Evolutionary conservation across 2,797 vertebrate species (phyloP).

Genomic region (Ciconia nigra): DNA sequence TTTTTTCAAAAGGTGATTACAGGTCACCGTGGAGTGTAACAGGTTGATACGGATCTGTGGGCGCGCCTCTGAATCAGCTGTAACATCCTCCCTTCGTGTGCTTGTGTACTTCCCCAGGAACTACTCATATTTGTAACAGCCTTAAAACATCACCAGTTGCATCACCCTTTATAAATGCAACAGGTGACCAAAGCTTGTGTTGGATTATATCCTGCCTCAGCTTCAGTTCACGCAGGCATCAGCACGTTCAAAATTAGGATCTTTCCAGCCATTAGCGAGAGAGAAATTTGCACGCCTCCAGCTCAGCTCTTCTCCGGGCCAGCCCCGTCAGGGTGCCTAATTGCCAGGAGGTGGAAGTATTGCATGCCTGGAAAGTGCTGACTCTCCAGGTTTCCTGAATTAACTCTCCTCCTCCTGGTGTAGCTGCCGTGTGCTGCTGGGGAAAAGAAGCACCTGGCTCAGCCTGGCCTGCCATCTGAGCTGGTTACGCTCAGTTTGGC

Average conservation of each 20-base stretch:
- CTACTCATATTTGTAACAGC: fast-evolving
- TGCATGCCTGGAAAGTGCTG: neutral
- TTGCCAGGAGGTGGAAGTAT: neutral
- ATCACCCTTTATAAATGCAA: neutral
- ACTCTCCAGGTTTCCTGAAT: neutral
- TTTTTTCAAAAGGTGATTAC: neutral
- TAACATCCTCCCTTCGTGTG: neutral
- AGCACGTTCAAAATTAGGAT: neutral
- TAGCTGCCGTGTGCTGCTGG: neutral
- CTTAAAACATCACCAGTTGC: neutral
- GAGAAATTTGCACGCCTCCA: neutral
- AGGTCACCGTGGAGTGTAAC: neutral
- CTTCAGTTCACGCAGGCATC: neutral
- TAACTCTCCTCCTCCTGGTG: neutral
- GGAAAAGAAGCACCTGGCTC: fast-evolving
- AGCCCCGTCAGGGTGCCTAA: neutral
- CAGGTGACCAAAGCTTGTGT: neutral
- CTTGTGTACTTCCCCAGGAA: fast-evolving
- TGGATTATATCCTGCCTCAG: neutral
- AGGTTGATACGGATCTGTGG: neutral
- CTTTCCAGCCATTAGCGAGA: neutral
- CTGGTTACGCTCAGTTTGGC: fast-evolving
- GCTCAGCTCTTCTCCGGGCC: neutral
- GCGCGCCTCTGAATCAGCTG: fast-evolving
- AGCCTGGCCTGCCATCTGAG: fast-evolving